Evolutionary conservation across 2,797 vertebrate species (phyloP).

Genomic region (Pelobates cultripes): DNA sequence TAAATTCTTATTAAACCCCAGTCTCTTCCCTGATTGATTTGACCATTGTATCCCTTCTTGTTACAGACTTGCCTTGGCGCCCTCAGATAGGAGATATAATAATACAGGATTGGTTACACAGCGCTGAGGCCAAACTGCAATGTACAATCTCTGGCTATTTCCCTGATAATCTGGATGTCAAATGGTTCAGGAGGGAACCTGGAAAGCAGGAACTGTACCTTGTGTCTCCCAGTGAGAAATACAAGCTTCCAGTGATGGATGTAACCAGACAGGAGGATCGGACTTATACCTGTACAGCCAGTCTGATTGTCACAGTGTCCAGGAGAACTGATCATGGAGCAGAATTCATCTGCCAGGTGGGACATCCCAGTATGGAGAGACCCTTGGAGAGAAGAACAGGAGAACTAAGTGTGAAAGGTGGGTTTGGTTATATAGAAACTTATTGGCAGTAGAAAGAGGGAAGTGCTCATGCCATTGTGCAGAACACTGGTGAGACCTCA

Average conservation of each 20-base stretch:
- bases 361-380: neutral
- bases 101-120: too few relatives aligned
- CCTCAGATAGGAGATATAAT: slow-evolving; percentile 6
- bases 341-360: slow-evolving; percentile 44
- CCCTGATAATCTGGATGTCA: too few relatives aligned
- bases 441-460: too few relatives aligned
- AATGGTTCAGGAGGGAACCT: slow-evolving; percentile 12
- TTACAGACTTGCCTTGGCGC: slow-evolving; percentile 10
- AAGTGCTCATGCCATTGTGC: too few relatives aligned
- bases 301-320: slow-evolving; percentile 4
- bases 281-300: slow-evolving; percentile 29
- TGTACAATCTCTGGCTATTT: too few relatives aligned
- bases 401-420: slow-evolving; percentile 23
- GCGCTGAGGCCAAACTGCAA: too few relatives aligned
- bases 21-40: too few relatives aligned
- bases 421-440: neutral
- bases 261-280: neutral
- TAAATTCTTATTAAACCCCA: too few relatives aligned
- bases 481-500: too few relatives aligned
- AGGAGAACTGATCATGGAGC: neutral
- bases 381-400: slow-evolving; percentile 25
- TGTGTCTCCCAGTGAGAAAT: slow-evolving; percentile 19
- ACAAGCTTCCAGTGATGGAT: slow-evolving; percentile 22
- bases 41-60: neutral
- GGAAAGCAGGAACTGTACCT: neutral